A percentile compares a stretch with the other conserved stretches of the same genome.
phyloP scores from a whole-genome alignment of 1,140 invertebrate species.

The Metopolophium dirhodum region DNA sequence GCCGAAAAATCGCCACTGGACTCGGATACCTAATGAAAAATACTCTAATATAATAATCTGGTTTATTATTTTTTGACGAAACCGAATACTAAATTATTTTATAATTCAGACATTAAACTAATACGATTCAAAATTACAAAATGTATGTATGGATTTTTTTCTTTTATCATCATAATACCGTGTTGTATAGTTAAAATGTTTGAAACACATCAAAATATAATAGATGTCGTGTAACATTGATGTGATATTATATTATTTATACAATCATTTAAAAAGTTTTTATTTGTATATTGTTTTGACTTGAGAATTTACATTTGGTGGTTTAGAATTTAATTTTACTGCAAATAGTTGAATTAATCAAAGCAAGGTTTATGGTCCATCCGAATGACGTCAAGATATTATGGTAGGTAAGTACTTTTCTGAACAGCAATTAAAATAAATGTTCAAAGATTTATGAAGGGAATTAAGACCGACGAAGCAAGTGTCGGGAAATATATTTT shows the following conservation, averaged over 20 bases:
- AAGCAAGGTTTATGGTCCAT: not conserved
- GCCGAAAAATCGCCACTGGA: no score
- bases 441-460: not conserved
- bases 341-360: not conserved
- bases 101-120: not conserved
- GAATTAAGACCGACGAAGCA: not conserved
- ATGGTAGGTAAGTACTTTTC: slow-evolving; percentile 28
- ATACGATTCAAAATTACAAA: not conserved
- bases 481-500: slow-evolving; percentile 1
- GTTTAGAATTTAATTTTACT: not conserved
- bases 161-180: not conserved
- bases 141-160: not conserved
- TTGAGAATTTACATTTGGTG: not conserved
- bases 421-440: slow-evolving; percentile 31
- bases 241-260: not conserved
- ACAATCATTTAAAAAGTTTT: slow-evolving; percentile 34
- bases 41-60: not conserved
- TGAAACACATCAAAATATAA: not conserved
- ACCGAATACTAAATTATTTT: not conserved
- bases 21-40: not conserved
- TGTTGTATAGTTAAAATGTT: not conserved
- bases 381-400: not conserved
- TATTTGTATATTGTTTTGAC: not conserved
- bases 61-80: not conserved
- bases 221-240: not conserved